These are phyloP conservation scores for Diadumene lineata DNA, from an alignment of 92 coral and sea anemone genomes.

Conservation along the genomic window DNA sequence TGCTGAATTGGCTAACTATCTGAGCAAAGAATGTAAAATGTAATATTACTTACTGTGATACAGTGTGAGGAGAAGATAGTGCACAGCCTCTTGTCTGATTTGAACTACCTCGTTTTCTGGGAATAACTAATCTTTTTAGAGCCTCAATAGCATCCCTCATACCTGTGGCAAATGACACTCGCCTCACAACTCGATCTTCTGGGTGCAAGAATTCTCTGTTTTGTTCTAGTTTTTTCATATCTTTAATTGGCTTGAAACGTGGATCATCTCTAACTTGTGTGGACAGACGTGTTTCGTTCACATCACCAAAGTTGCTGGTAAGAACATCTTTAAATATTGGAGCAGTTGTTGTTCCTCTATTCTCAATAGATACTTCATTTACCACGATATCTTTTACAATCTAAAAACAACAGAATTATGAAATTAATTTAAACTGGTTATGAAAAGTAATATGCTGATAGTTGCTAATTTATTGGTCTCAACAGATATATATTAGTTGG, in stretches of 20 bases:
- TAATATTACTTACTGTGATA: too few species aligned
- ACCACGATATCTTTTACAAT: not conserved
- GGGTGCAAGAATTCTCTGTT: not conserved
- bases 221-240: not conserved
- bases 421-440: not conserved
- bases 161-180: not conserved
- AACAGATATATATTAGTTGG: too few species aligned
- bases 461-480: too few species aligned
- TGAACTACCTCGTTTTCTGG: not conserved
- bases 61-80: too few species aligned
- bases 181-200: not conserved
- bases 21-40: too few species aligned
- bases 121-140: not conserved
- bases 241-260: not conserved
- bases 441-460: too few species aligned
- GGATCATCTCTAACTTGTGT: not conserved
- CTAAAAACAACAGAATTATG: not conserved
- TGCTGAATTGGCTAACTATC: too few species aligned
- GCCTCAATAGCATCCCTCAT: not conserved
- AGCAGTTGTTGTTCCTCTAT: not conserved
- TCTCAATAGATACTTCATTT: conserved; percentile 19
- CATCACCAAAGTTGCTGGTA: not conserved
- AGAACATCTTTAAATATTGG: conserved; percentile 5
- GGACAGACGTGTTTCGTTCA: not conserved
- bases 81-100: too few species aligned